phyloP scores from a whole-genome alignment of 2,113 vertebrate species.

The Cyprinodon brontotheroides region DNA sequence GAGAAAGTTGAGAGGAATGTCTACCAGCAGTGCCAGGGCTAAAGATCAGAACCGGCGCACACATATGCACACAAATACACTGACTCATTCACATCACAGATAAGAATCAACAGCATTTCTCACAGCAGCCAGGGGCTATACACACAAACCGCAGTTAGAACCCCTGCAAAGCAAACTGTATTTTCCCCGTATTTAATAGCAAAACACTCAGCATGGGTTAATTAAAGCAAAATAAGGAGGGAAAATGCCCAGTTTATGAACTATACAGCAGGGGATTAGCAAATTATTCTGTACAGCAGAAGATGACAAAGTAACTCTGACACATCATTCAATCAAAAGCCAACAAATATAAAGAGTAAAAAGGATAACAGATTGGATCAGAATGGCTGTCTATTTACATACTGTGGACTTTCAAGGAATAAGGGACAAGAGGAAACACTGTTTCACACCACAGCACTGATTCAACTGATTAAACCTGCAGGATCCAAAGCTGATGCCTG shows the following conservation, averaged over 20 bases:
- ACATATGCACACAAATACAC: conserved; percentile 18
- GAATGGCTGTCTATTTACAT: background rate
- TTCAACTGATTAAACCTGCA: background rate
- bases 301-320: no score
- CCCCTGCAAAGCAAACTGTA: conserved; percentile 23
- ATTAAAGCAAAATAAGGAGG: background rate
- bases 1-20: conserved; percentile 59
- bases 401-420: background rate
- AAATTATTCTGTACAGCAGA: background rate
- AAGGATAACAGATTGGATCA: background rate
- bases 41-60: conserved; percentile 30
- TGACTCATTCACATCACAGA: conserved; percentile 37
- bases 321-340: no score
- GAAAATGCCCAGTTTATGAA: background rate
- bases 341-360: background rate
- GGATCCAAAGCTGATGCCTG: no score
- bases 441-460: background rate
- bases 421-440: background rate
- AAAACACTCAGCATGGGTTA: conserved; percentile 15
- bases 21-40: conserved; percentile 19
- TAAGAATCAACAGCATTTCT: conserved; percentile 33
- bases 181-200: conserved; percentile 20
- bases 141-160: conserved; percentile 15
- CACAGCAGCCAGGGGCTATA: conserved; percentile 15
- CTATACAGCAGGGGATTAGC: background rate